Conservation (phyloP, 2,888 invertebrate genomes). For the Alentia gelatinosa region DNA sequence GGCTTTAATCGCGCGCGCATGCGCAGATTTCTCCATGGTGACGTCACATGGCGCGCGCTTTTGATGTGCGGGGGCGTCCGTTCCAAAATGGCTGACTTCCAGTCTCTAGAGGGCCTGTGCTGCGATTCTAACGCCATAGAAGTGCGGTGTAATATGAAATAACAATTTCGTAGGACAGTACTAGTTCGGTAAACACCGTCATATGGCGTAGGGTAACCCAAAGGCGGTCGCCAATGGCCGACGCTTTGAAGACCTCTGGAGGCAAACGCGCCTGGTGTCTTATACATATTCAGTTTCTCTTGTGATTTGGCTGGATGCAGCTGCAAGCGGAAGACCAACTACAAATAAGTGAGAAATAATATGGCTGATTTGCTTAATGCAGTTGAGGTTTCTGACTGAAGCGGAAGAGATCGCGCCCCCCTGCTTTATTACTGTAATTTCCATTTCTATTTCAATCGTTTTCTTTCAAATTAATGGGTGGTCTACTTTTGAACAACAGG, state of each 20-base stretch:
- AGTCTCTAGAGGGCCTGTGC: background rate
- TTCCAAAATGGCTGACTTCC: background rate
- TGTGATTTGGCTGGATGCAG: too few relatives aligned
- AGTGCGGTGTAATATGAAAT: too few relatives aligned
- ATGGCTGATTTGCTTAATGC: conserved; percentile 30
- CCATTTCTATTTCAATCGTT: conserved; percentile 18
- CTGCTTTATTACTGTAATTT: too few relatives aligned
- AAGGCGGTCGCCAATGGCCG: background rate
- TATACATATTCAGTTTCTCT: conserved; percentile 29
- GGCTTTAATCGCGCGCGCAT: conserved; percentile 18
- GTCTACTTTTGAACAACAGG: too few relatives aligned
- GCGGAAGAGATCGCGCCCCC: too few relatives aligned
- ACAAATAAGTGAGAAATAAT: background rate
- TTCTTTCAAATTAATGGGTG: too few relatives aligned
- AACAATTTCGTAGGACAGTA: too few relatives aligned
- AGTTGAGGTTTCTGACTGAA: background rate
- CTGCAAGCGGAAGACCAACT: background rate
- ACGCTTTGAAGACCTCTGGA: background rate
- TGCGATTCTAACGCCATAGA: too few relatives aligned
- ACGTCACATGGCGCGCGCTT: background rate
- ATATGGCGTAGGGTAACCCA: background rate
- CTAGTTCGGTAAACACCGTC: too few relatives aligned
- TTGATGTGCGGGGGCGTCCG: background rate
- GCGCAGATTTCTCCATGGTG: conserved; percentile 22
- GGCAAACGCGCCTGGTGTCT: background rate